A percentile compares a stretch with the other conserved stretches of the same genome.
phyloP scores from a whole-genome alignment of 1,140 invertebrate species.

The Drosophila sucinea region DNA sequence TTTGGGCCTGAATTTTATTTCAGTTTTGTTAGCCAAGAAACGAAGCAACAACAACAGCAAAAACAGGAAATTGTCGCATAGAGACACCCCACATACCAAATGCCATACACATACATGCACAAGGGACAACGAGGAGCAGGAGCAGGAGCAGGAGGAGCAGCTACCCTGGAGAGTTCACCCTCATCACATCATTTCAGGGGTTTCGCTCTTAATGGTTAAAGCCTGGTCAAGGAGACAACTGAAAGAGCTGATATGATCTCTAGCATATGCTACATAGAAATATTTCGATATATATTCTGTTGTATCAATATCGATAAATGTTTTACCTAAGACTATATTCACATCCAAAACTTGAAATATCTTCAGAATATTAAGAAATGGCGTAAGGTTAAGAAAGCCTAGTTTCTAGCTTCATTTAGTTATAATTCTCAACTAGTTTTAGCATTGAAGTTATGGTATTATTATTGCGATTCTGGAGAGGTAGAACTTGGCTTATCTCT shows the following conservation, averaged over 20 bases:
- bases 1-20: constrained; percentile 50
- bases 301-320: too few species aligned
- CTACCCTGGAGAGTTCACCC: constrained; percentile 15
- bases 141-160: constrained; percentile 9
- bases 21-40: constrained; percentile 12
- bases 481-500: too few species aligned
- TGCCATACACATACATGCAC: background rate
- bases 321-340: too few species aligned
- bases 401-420: too few species aligned
- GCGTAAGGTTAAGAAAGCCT: too few species aligned
- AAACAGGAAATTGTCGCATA: constrained; percentile 66
- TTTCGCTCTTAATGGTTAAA: constrained; percentile 9
- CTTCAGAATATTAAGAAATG: too few species aligned
- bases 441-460: too few species aligned
- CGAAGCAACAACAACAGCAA: constrained; percentile 52
- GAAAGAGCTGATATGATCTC: background rate
- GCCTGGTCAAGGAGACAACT: constrained; percentile 13
- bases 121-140: background rate
- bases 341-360: too few species aligned
- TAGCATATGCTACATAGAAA: too few species aligned
- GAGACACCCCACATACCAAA: constrained; percentile 40
- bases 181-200: constrained; percentile 13
- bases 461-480: too few species aligned
- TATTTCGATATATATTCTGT: too few species aligned
- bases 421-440: too few species aligned